Percentiles rank a stretch among this genome's conserved stretches.
Conservation (phyloP, 2,888 invertebrate species). For the Nomada ferruginata region DNA sequence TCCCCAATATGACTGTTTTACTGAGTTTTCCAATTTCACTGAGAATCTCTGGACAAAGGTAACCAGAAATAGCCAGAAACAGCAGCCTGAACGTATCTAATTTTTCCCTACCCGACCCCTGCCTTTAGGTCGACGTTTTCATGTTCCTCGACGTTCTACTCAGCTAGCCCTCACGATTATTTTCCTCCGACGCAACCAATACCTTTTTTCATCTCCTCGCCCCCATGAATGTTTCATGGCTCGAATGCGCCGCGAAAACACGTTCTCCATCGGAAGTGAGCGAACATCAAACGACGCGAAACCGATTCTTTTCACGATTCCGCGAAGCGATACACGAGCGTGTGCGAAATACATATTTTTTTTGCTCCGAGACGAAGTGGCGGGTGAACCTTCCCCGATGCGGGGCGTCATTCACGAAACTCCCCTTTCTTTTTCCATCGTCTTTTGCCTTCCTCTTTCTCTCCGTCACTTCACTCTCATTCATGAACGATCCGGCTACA, state of each 20-base stretch:
- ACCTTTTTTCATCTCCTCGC: constrained; percentile 3
- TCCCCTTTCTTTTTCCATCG: constrained; percentile 10
- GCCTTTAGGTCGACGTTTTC: background rate
- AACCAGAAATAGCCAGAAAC: background rate
- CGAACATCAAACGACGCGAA: constrained; percentile 36
- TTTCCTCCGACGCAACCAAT: constrained; percentile 6
- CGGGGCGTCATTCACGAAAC: constrained; percentile 47
- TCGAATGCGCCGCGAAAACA: constrained; percentile 26
- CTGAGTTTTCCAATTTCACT: background rate
- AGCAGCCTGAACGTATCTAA: background rate
- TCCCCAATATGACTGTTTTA: background rate
- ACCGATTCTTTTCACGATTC: constrained; percentile 33
- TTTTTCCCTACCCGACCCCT: background rate
- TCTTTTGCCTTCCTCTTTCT: background rate
- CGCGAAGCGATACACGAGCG: constrained; percentile 22
- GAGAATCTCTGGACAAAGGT: background rate
- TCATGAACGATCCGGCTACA: constrained; percentile 40
- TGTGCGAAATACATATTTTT: background rate
- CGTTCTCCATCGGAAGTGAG: constrained; percentile 31
- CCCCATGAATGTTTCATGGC: constrained; percentile 41
- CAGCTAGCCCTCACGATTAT: background rate
- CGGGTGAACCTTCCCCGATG: background rate
- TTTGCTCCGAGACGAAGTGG: constrained; percentile 18
- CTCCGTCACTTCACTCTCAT: constrained; percentile 17
- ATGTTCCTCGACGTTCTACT: background rate